Evolutionary conservation across 2,797 vertebrate genomes (phyloP), one percentile per base, ranked within the genome.

Genomic region (Protonibea diacanthus): DNA sequence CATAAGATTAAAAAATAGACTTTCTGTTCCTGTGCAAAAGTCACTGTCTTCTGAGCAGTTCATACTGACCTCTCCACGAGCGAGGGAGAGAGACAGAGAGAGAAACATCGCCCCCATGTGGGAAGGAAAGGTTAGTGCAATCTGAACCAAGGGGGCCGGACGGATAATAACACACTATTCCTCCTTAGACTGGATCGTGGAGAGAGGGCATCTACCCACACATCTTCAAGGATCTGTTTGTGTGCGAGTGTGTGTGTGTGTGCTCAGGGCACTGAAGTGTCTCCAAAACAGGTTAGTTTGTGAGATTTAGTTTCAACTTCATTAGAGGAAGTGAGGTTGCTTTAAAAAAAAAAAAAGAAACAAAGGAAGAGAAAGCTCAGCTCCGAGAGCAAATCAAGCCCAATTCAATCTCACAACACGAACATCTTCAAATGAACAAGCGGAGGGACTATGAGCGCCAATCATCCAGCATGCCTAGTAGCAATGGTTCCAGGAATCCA

Each of bases 1-100:
- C 89, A 91, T 91, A 91, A 88, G 74, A 77, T 86, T 89, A 89
- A 90, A 93, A 92, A 92, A 89, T 82, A 87, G 82, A 90, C 85
- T 83, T 82, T 90, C 80, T 86, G 67, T 89, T 89, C 72, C 80
- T 85, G 87, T 91, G 88, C 86, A 91, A 89, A 90, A 85, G 86
- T 86, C 86, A 71, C 64, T 56, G 38, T 88, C 81, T 74, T 82
- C 60, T 71, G 63, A 88, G 77, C 77, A 91, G 85, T 89, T 88
- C 63, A 57, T 57, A 65, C 65, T 49, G 52, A 64, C 76, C 70
- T 68, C 86, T 78, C 45, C 65, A 47, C 9, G 1, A 10, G 51
- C 21, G 6, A 25, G 44, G 51, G 65, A n/a, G 23, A 66, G 74
- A 76, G 49, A 61, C 60, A 55, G 65, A 77, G 74, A 79, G 78